Conservation (phyloP, 2,797 vertebrate genomes). For the Chromobotia macracanthus region DNA sequence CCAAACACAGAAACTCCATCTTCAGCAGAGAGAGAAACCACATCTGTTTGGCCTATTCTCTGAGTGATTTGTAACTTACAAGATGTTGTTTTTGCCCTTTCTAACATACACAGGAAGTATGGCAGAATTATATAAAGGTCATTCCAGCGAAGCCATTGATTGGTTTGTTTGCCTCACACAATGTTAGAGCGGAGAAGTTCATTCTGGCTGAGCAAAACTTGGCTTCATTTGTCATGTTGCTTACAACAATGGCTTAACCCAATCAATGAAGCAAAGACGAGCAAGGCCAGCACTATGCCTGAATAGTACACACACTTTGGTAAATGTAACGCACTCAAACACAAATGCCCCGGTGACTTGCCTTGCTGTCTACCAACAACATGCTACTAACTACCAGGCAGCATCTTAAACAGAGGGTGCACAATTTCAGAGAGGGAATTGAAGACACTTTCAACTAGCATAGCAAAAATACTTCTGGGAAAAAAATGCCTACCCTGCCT, state of each 20-base stretch:
- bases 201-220: constrained; percentile 13
- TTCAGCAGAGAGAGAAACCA: neutral
- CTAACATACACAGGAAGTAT: constrained; percentile 57
- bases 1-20: neutral
- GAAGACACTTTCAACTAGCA: no score
- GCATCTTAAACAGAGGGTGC: no score
- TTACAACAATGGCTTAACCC: constrained; percentile 51
- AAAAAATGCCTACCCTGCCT: no score
- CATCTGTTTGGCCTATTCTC: constrained; percentile 28
- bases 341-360: neutral
- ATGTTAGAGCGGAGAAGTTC: constrained; percentile 51
- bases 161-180: constrained; percentile 58
- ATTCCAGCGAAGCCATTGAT: constrained; percentile 60
- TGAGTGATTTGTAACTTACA: constrained; percentile 69
- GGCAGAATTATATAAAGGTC: constrained; percentile 74
- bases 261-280: constrained; percentile 71
- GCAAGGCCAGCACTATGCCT: constrained; percentile 20
- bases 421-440: no score
- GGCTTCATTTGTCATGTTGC: constrained; percentile 46
- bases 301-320: neutral
- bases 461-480: no score
- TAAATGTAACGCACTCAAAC: neutral
- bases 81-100: constrained; percentile 73
- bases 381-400: no score
- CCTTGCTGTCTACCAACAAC: neutral